Evolutionary conservation across 2,797 vertebrate species (phyloP), one percentile per base, ranked within the genome.

Genomic region (Tangara arthus): DNA sequence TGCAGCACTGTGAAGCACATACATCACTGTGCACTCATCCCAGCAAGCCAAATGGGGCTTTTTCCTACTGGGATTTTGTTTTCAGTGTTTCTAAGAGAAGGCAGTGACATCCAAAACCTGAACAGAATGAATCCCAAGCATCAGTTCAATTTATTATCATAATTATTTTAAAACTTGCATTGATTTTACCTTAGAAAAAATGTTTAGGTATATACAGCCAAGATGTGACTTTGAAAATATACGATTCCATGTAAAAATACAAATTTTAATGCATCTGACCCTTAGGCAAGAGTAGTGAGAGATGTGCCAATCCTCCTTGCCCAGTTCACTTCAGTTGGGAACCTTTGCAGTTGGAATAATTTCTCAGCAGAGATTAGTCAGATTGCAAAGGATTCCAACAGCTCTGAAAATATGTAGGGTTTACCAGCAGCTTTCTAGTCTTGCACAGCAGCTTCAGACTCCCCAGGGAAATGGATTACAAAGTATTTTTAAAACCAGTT

Each of bases 401-500:
- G 63, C 32, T 84, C 73, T 41, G 55, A 52, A 76, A 93, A 83
- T 44, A 11, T 39, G 46, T 52, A 64, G 64, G 42, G 34, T 68
- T 84, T 92, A 95, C 84, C 52, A 66, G 83, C 72, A 91, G 57
- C 87, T 85, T 89, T 66, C 44, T 28, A 82, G 78, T 57, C 53
- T 77, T 13, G 1, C 66, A 53, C 11, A 47, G 75, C 64, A 73
- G 64, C 59, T 90, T 65, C 89, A 92, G 93, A 59, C 66, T 93
- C 75, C 87, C 28, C 0, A 85, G 65, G 66, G 75, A 91, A 92
- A 68, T 1, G 6, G 52, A 89, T 80, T 81, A 85, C 2, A 1
- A 83, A 80, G 68, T 85, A 80, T 87, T 97, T 96, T 89, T 90
- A 85, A 85, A 96, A 68, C 1, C 7, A 82, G 64, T 89, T 91